phyloP scores from a whole-genome alignment of 2,888 invertebrate genomes.

The Aphidoletes aphidimyza region DNA sequence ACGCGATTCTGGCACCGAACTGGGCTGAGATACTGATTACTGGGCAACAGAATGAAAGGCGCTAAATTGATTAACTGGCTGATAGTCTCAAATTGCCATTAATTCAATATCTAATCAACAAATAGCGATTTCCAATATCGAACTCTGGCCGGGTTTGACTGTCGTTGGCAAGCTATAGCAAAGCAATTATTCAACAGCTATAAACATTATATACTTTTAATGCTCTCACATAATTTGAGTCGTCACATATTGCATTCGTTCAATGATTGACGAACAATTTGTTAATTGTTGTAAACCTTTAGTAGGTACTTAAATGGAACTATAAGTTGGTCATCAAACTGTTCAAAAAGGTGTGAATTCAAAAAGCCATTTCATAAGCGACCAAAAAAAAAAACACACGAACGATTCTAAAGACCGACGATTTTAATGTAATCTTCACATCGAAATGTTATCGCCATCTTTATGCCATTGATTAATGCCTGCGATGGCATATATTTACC shows the following conservation, averaged over 20 bases:
- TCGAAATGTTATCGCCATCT: background rate
- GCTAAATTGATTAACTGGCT: slow-evolving; percentile 1
- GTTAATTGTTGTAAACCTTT: background rate
- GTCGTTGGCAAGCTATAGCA: too few species aligned
- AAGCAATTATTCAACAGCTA: background rate
- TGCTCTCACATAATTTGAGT: background rate
- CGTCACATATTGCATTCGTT: background rate
- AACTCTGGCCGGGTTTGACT: background rate
- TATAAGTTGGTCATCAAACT: too few species aligned
- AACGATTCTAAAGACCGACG: too few species aligned
- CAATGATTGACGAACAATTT: background rate
- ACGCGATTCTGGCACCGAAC: background rate
- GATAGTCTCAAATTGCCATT: background rate
- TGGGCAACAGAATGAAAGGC: background rate
- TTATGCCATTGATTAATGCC: background rate
- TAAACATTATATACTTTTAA: background rate
- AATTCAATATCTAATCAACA: background rate
- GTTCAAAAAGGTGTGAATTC: too few species aligned
- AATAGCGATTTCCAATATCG: background rate
- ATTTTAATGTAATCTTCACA: too few species aligned
- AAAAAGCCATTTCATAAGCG: too few species aligned
- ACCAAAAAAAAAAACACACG: too few species aligned
- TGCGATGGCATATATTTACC: background rate
- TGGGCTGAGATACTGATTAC: too few species aligned
- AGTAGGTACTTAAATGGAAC: too few species aligned